Conservation (phyloP, 2,113 vertebrate species). For the Burhinus bistriatus region DNA sequence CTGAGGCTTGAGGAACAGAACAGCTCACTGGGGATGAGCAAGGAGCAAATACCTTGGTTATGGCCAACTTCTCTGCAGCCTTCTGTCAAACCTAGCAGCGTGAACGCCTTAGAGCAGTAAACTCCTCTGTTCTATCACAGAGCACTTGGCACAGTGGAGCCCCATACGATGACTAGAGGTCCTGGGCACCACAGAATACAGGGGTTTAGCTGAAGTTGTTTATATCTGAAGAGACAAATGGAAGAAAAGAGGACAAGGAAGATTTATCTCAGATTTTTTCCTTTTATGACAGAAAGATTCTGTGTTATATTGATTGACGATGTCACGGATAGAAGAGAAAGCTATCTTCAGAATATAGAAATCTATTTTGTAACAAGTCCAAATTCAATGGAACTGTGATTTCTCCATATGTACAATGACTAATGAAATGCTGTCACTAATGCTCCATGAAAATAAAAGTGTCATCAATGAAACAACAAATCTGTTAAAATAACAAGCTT, state of each 20-base stretch:
- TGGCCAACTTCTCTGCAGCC: background rate
- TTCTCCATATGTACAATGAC: background rate
- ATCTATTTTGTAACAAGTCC: background rate
- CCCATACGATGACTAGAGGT: fast-evolving
- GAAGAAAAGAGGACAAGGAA: background rate
- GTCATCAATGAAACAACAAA: background rate
- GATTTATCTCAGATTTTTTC: background rate
- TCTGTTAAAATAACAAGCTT: background rate
- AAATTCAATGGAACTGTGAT: background rate
- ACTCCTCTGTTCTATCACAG: background rate
- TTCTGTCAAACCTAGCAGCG: background rate
- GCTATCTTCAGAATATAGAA: background rate
- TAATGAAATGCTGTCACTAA: background rate
- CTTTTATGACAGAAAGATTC: background rate
- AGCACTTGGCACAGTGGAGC: background rate
- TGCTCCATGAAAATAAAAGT: background rate
- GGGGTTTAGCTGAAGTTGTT: background rate
- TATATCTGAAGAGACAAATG: background rate
- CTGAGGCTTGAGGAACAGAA: background rate
- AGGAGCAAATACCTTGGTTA: background rate
- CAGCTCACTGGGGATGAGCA: background rate
- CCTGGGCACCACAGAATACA: background rate
- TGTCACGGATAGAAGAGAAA: background rate
- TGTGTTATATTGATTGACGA: background rate
- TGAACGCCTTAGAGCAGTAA: background rate